A percentile compares a stretch with the other conserved stretches of the same genome.
Conservation (phyloP, 2,113 vertebrate genomes). For the Xyliphius kryptos region DNA sequence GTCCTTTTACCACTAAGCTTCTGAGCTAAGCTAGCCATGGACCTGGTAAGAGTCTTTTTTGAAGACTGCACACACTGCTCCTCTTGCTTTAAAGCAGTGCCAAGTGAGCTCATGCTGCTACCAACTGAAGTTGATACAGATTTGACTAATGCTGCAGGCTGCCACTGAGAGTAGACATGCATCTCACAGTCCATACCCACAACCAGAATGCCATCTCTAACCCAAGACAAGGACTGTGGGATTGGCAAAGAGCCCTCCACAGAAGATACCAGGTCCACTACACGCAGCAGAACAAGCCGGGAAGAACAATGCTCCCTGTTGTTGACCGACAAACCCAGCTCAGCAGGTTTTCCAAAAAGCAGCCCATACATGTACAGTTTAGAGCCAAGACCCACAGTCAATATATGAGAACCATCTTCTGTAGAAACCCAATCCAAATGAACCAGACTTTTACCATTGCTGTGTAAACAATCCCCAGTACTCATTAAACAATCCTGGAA, state of each 20-base stretch:
- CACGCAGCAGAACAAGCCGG: slow-evolving; percentile 79
- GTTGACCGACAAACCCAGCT: slow-evolving; percentile 72
- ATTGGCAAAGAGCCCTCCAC: slow-evolving; percentile 86
- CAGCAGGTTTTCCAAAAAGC: slow-evolving; percentile 77
- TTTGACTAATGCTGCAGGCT: slow-evolving; percentile 68
- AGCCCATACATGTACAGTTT: slow-evolving; percentile 93
- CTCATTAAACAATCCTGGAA: slow-evolving; percentile 53
- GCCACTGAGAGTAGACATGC: slow-evolving; percentile 99
- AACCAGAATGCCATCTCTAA: slow-evolving; percentile 93
- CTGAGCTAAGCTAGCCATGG: slow-evolving; percentile 92
- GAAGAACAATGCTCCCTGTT: slow-evolving; percentile 61
- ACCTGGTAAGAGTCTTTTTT: slow-evolving; percentile 79
- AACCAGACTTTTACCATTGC: slow-evolving; percentile 68
- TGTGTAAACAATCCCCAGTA: slow-evolving; percentile 51
- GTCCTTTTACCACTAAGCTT: slow-evolving; percentile 90
- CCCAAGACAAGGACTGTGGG: slow-evolving; percentile 94
- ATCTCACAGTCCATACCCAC: slow-evolving; percentile 98
- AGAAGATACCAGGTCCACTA: slow-evolving; percentile 85
- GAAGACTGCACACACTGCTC: slow-evolving; percentile 59
- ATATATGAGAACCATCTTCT: slow-evolving; percentile 92
- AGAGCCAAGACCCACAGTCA: slow-evolving; percentile 89
- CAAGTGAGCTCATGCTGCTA: slow-evolving; percentile 75
- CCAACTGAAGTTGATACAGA: slow-evolving; percentile 56
- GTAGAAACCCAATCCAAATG: slow-evolving; percentile 97
- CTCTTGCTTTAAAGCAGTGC: slow-evolving; percentile 72